A percentile compares a stretch with the other conserved stretches of the same genome.
Conservation (phyloP, 2,113 vertebrate genomes). For the Sisor rabdophorus region DNA sequence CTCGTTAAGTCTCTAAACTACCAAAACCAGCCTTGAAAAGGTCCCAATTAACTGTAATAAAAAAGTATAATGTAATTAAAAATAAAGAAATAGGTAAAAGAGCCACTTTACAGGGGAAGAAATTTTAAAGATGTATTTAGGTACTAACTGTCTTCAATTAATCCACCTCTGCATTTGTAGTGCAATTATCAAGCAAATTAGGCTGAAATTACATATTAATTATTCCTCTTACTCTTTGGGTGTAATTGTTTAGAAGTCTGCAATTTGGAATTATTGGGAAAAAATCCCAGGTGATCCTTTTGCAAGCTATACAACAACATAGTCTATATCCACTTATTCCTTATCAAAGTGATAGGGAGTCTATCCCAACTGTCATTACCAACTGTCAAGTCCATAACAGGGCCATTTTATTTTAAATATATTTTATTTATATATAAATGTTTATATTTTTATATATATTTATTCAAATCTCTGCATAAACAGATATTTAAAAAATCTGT, state of each 20-base stretch:
- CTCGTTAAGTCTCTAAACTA: slow-evolving; percentile 41
- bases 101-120: slow-evolving; percentile 92
- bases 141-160: slow-evolving; percentile 98
- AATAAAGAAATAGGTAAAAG: slow-evolving; percentile 96
- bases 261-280: slow-evolving; percentile 78
- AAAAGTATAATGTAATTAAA: slow-evolving; percentile 95
- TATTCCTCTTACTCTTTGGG: slow-evolving; percentile 91
- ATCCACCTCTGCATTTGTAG: slow-evolving; percentile 99
- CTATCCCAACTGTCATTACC: no score
- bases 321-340: no score
- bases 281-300: slow-evolving; percentile 55
- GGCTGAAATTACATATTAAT: slow-evolving; percentile 99
- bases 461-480: no score
- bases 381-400: no score
- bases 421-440: no score
- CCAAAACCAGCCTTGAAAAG: slow-evolving; percentile 61
- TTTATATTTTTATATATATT: no score
- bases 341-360: no score
- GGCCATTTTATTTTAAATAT: no score
- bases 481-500: no score
- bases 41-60: slow-evolving; percentile 93
- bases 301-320: slow-evolving; percentile 40
- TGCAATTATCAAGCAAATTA: slow-evolving; percentile 99
- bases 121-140: slow-evolving; percentile 99
- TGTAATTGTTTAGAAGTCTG: slow-evolving; percentile 92